A percentile compares a stretch with the other conserved stretches of the same genome.
phyloP scores from a whole-genome alignment of 2,888 invertebrate species.

The Acleris emargana region DNA sequence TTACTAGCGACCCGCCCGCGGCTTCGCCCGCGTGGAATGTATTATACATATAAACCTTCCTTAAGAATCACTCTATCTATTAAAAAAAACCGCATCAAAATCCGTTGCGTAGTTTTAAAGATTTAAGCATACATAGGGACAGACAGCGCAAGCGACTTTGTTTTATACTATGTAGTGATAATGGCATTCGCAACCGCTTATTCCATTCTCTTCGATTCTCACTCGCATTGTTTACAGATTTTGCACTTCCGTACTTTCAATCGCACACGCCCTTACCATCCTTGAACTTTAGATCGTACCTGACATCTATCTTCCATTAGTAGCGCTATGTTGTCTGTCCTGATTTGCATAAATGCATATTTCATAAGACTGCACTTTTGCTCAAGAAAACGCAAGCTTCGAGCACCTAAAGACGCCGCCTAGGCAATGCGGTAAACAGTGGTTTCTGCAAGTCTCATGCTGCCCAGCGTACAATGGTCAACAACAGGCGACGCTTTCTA shows the following conservation, averaged over 20 bases:
- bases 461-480: slow-evolving; percentile 4
- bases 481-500: slow-evolving; percentile 17
- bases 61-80: too few species aligned
- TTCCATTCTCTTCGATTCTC: slow-evolving; percentile 22
- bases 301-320: slow-evolving; percentile 43
- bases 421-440: slow-evolving; percentile 12
- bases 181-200: slow-evolving; percentile 11
- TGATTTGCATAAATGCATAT: slow-evolving; percentile 47
- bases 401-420: slow-evolving; percentile 16
- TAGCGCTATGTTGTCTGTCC: slow-evolving; percentile 38
- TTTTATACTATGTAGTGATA: too few species aligned
- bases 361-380: slow-evolving; percentile 38
- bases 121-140: too few species aligned
- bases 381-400: slow-evolving; percentile 23
- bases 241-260: slow-evolving; percentile 37
- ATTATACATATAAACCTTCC: too few species aligned
- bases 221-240: slow-evolving; percentile 20
- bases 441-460: slow-evolving; percentile 22
- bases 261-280: slow-evolving; percentile 31
- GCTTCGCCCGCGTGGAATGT: too few species aligned
- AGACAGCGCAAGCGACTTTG: too few species aligned
- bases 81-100: too few species aligned
- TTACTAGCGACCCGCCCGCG: too few species aligned
- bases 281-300: slow-evolving; percentile 37
- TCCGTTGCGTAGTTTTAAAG: too few species aligned